A percentile compares a stretch with the other conserved stretches of the same genome.
Conservation (phyloP, 2,113 vertebrate genomes). For the Takifugu bimaculatus region DNA sequence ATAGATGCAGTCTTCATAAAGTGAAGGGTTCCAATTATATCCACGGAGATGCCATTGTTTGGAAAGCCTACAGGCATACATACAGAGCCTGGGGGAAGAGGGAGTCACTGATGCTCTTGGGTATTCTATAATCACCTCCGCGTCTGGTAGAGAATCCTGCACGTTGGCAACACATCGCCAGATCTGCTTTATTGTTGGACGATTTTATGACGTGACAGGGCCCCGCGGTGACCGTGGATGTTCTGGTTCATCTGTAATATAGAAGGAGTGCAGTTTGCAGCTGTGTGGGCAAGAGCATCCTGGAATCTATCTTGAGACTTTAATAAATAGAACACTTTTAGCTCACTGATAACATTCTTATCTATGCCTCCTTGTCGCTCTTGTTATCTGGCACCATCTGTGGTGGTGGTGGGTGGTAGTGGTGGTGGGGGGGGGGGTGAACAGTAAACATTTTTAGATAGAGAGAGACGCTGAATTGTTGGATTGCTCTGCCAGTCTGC, state of each 20-base stretch:
- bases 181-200: slow-evolving; percentile 24
- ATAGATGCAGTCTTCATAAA: slow-evolving; percentile 19
- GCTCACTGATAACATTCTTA: slow-evolving; percentile 20
- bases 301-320: slow-evolving; percentile 10
- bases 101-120: slow-evolving; percentile 46
- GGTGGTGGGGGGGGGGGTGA: slow-evolving; percentile 29
- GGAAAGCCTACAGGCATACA: slow-evolving; percentile 50
- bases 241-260: too few species aligned
- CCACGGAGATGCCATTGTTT: slow-evolving; percentile 49
- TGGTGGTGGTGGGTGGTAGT: slow-evolving; percentile 21
- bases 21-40: slow-evolving; percentile 46
- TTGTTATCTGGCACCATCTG: slow-evolving; percentile 28
- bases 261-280: slow-evolving; percentile 9
- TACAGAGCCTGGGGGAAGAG: slow-evolving; percentile 41
- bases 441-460: slow-evolving; percentile 42
- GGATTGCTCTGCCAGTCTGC: slow-evolving; percentile 12
- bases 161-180: slow-evolving; percentile 40
- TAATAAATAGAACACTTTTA: slow-evolving; percentile 22
- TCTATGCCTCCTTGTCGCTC: slow-evolving; percentile 29
- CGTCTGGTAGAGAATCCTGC: slow-evolving; percentile 38
- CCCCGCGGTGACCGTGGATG: too few species aligned
- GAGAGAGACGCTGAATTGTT: slow-evolving; percentile 21
- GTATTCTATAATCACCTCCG: slow-evolving; percentile 50
- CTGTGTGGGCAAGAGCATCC: slow-evolving; percentile 9
- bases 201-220: background rate